Percentiles rank a stretch among this genome's conserved stretches.
Conservation (phyloP, 2,113 vertebrate genomes). For the Theristicus caerulescens region DNA sequence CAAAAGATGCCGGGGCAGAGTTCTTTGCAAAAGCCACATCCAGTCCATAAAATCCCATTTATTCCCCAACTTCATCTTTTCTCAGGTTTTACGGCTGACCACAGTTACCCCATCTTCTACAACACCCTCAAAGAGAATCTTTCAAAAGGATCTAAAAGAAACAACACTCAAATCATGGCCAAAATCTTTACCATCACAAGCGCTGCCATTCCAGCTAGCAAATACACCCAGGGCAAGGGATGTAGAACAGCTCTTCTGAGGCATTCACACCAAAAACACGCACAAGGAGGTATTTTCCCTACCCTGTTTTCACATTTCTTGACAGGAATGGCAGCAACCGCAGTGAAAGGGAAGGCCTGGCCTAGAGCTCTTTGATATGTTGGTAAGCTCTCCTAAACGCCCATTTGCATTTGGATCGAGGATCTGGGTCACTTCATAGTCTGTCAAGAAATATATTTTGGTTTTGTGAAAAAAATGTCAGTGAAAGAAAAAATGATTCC, state of each 20-base stretch:
- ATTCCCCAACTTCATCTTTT: neutral
- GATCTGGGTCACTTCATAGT: neutral
- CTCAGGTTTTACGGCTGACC: neutral
- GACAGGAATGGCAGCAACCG: neutral
- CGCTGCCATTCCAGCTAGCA: neutral
- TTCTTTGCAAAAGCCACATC: neutral
- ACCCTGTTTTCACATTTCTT: neutral
- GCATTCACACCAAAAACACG: neutral
- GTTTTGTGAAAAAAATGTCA: neutral
- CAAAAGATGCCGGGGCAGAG: neutral
- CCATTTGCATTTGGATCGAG: neutral
- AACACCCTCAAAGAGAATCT: neutral
- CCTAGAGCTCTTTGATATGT: conserved; percentile 2
- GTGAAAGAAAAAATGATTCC: neutral
- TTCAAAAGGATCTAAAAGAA: neutral
- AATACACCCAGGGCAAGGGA: neutral
- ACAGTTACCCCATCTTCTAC: neutral
- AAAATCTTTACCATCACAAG: accelerated
- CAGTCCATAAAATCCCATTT: neutral
- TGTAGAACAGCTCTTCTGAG: neutral
- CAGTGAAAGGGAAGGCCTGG: neutral
- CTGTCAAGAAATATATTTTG: conserved; percentile 1
- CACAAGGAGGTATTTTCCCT: neutral
- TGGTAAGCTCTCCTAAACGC: neutral
- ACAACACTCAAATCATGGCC: neutral